These are phyloP conservation scores for Diaperis boleti DNA, from an alignment of 2,888 invertebrate species.

Conservation along the genomic window DNA sequence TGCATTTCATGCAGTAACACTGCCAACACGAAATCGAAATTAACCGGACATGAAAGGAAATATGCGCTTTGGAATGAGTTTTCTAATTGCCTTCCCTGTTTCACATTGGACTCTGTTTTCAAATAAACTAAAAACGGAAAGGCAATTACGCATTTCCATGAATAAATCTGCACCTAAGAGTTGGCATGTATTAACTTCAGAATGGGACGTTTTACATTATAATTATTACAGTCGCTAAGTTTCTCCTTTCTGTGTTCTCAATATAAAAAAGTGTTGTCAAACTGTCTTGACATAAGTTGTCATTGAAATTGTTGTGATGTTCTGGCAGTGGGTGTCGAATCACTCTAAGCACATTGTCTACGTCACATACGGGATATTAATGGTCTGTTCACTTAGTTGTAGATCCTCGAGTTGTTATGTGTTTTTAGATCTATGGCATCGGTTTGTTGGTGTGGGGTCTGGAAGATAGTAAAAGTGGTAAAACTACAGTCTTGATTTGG, in stretches of 20 bases:
- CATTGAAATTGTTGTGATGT: neutral
- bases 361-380: neutral
- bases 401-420: neutral
- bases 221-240: too few relatives aligned
- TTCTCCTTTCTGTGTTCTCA: too few relatives aligned
- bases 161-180: too few relatives aligned
- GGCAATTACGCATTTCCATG: neutral
- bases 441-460: neutral
- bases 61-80: slow-evolving; percentile 57
- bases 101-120: neutral
- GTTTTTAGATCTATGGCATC: neutral
- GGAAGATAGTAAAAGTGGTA: neutral
- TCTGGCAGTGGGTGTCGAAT: neutral
- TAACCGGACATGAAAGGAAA: slow-evolving; percentile 59
- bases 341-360: neutral
- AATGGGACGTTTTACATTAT: too few relatives aligned
- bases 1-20: slow-evolving; percentile 57
- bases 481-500: neutral
- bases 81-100: slow-evolving; percentile 55
- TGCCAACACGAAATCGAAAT: slow-evolving; percentile 57
- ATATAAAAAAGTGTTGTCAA: too few relatives aligned
- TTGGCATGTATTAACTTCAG: too few relatives aligned
- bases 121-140: neutral
- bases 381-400: neutral
- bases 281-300: neutral